These are phyloP conservation scores for Zapus hudsonius DNA, from an alignment of 2,113 vertebrate genomes.

Conservation along the genomic window DNA sequence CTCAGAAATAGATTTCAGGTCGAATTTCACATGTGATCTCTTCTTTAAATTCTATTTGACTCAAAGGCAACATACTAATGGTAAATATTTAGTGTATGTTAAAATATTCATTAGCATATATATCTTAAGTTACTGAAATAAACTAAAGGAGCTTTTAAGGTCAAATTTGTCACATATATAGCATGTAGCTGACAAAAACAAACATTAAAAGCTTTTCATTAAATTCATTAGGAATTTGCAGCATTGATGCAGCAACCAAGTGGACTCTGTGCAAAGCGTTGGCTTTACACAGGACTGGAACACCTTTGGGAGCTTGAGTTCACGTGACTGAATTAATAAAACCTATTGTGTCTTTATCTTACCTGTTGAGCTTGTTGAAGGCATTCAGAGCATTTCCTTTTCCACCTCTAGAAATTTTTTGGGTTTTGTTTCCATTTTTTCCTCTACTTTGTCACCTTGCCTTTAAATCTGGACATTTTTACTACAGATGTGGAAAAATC, in stretches of 20 bases:
- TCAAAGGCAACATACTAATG: conserved; percentile 34
- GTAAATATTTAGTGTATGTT: conserved; percentile 37
- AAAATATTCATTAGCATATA: conserved; percentile 34
- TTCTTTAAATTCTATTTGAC: conserved; percentile 34
- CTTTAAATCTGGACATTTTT: conserved; percentile 17
- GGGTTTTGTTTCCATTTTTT: background rate
- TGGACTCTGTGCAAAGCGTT: conserved; percentile 81
- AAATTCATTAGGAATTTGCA: conserved; percentile 81
- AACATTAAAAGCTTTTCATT: conserved; percentile 82
- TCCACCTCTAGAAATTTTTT: background rate
- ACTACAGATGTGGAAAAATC: too few relatives aligned
- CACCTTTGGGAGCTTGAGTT: conserved; percentile 43
- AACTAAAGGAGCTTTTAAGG: conserved; percentile 30
- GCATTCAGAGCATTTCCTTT: conserved; percentile 57
- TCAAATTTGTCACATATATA: conserved; percentile 31
- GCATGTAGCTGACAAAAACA: conserved; percentile 21
- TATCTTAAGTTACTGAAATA: conserved; percentile 49
- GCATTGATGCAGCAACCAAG: conserved; percentile 84
- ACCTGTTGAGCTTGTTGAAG: conserved; percentile 51
- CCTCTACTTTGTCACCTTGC: too few relatives aligned
- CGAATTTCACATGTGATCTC: conserved; percentile 34
- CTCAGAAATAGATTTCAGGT: background rate
- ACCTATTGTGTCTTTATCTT: conserved; percentile 57
- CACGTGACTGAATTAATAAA: conserved; percentile 63
- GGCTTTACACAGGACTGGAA: conserved; percentile 63